Percentiles rank a stretch among this genome's conserved stretches.
Evolutionary conservation across 2,888 invertebrate species (phyloP).

Genomic region (Ophion ventricosus): DNA sequence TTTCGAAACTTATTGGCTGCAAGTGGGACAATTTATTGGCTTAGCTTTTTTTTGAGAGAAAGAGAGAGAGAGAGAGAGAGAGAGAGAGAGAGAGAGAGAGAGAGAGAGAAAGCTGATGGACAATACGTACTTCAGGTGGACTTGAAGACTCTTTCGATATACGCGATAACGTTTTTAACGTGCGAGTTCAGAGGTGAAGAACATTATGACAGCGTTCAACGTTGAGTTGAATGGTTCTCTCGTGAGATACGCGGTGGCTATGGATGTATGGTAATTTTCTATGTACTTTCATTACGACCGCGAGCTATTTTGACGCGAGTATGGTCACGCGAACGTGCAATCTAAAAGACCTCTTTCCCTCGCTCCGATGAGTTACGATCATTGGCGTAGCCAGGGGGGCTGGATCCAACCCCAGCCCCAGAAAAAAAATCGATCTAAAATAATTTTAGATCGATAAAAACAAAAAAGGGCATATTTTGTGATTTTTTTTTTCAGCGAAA

Average conservation of each 20-base stretch:
- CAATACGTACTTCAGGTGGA: not conserved
- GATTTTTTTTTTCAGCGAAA: too few species aligned
- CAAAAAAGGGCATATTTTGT: too few species aligned
- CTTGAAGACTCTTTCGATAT: not conserved
- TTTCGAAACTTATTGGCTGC: too few species aligned
- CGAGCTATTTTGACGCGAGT: slow-evolving; percentile 5
- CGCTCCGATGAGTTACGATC: slow-evolving; percentile 7
- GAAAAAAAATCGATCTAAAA: too few species aligned
- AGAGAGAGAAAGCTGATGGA: too few species aligned
- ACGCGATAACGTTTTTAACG: not conserved
- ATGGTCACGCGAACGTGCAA: slow-evolving; percentile 49
- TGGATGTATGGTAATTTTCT: slow-evolving; percentile 11
- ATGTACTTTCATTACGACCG: slow-evolving; percentile 43
- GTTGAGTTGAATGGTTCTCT: slow-evolving; percentile 5
- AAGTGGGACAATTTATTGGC: too few species aligned
- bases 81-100: too few species aligned
- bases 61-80: too few species aligned
- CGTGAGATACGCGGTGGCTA: not conserved
- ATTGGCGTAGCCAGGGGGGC: too few species aligned
- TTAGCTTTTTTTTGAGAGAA: too few species aligned
- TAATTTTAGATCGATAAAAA: too few species aligned
- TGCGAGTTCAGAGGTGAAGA: not conserved
- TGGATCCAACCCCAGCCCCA: too few species aligned
- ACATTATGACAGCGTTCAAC: slow-evolving; percentile 2
- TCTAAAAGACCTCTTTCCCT: slow-evolving; percentile 29